Percentiles rank a stretch among this genome's conserved stretches.
Conservation (phyloP, 1,140 invertebrate genomes). For the Lordiphosa mommai region DNA sequence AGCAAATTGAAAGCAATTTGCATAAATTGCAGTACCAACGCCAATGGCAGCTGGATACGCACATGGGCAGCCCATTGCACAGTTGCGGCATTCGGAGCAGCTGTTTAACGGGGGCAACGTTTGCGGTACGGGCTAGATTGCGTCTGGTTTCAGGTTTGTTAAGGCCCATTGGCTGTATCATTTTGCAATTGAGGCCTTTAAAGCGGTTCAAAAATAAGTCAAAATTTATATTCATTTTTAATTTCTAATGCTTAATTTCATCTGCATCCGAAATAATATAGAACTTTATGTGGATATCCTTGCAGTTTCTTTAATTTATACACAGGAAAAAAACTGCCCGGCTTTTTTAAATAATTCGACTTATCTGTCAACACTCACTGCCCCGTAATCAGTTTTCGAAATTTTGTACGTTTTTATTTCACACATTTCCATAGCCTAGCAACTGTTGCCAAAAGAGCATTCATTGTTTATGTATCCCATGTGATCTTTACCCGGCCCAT, state of each 20-base stretch:
- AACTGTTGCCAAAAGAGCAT: constrained; percentile 6
- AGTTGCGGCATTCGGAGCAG: constrained; percentile 41
- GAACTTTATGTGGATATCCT: too few species aligned
- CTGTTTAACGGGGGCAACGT: constrained; percentile 26
- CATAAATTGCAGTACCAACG: constrained; percentile 51
- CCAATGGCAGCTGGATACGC: constrained; percentile 5
- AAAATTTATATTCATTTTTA: not conserved
- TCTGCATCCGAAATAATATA: too few species aligned
- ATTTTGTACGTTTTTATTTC: not conserved
- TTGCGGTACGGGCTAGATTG: constrained; percentile 18
- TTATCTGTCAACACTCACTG: too few species aligned
- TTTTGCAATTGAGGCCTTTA: not conserved
- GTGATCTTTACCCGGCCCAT: constrained; percentile 6
- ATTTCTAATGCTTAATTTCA: too few species aligned
- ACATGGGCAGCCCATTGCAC: constrained; percentile 25
- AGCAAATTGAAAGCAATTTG: constrained; percentile 71
- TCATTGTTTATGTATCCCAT: constrained; percentile 30
- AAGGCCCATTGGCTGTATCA: constrained; percentile 27
- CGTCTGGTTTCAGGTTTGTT: constrained; percentile 13
- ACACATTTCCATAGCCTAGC: not conserved
- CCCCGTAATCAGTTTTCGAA: too few species aligned
- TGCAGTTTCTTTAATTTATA: too few species aligned
- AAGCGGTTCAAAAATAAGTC: not conserved
- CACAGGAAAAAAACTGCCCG: too few species aligned
- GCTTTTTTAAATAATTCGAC: too few species aligned